Percentiles rank a stretch among this genome's conserved stretches.
These are phyloP conservation scores for Sciurus vulgaris DNA, from an alignment of 2,797 vertebrate genomes.

Conservation along the genomic window DNA sequence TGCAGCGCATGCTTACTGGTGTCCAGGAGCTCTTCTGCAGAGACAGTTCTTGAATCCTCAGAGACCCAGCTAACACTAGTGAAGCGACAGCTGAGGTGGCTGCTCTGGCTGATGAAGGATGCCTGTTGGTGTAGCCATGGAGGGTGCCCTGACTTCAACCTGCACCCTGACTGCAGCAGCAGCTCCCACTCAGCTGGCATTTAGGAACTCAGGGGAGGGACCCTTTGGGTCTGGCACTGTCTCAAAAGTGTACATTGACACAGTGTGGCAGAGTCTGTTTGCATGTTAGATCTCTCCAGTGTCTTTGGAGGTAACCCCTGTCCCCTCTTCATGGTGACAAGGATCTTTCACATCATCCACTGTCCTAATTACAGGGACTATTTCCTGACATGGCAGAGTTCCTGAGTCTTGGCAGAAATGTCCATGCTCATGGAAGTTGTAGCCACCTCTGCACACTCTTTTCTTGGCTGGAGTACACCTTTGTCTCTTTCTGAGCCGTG, in stretches of 20 bases:
- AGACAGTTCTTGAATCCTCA: neutral
- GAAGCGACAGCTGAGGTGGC: neutral
- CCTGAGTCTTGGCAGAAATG: neutral
- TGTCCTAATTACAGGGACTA: neutral
- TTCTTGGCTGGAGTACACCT: neutral
- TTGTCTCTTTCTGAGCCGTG: constrained; percentile 46
- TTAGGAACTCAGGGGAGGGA: neutral
- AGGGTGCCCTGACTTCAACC: neutral
- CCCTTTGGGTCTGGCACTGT: neutral
- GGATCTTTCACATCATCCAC: neutral
- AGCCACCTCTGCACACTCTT: neutral
- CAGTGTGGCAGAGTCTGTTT: neutral
- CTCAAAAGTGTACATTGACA: neutral
- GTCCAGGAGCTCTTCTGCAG: constrained; percentile 13
- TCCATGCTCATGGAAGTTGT: neutral
- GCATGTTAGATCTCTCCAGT: neutral
- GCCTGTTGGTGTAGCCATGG: neutral
- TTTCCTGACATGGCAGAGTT: neutral
- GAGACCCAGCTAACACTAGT: neutral
- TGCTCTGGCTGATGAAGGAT: neutral
- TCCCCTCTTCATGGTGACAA: too few relatives aligned
- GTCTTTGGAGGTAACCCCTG: neutral
- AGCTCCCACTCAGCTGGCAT: neutral
- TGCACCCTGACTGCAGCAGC: neutral
- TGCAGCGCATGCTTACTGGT: neutral